A percentile compares a stretch with the other conserved stretches of the same genome.
phyloP scores from a whole-genome alignment of 92 coral and sea anemone genomes.

The Phenganax stokvisi region DNA sequence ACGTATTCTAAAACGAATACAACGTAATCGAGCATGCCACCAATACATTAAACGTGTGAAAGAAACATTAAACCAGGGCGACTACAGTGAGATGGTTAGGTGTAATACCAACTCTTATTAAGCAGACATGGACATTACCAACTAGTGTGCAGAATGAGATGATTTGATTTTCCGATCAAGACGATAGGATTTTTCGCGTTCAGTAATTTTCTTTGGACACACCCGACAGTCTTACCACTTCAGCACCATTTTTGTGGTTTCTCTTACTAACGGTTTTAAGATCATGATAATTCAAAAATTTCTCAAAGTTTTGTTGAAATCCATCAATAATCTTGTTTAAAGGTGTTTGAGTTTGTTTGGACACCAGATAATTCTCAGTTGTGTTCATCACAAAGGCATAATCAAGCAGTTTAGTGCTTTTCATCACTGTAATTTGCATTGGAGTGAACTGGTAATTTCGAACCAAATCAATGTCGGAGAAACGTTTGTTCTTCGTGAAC shows the following conservation, averaged over 20 bases:
- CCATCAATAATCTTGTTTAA: not conserved
- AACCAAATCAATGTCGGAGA: conserved; percentile 27
- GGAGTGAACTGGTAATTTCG: conserved; percentile 25
- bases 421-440: conserved; percentile 17
- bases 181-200: not conserved
- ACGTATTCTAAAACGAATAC: too few relatives aligned
- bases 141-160: not conserved
- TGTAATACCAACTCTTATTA: not conserved
- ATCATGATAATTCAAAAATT: conserved; percentile 12
- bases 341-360: not conserved
- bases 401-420: conserved; percentile 7
- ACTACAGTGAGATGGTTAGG: not conserved
- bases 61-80: too few relatives aligned
- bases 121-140: not conserved
- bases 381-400: conserved; percentile 1
- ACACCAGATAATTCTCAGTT: not conserved
- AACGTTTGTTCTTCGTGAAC: conserved; percentile 13
- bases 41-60: too few relatives aligned
- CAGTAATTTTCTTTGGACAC: conserved; percentile 1
- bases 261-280: not conserved
- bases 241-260: not conserved
- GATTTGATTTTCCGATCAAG: not conserved
- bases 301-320: not conserved
- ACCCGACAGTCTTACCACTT: conserved; percentile 6
- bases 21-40: too few relatives aligned